A percentile compares a stretch with the other conserved stretches of the same genome.
phyloP scores from a whole-genome alignment of 1,140 invertebrate species.

The Drosophila sucinea region DNA sequence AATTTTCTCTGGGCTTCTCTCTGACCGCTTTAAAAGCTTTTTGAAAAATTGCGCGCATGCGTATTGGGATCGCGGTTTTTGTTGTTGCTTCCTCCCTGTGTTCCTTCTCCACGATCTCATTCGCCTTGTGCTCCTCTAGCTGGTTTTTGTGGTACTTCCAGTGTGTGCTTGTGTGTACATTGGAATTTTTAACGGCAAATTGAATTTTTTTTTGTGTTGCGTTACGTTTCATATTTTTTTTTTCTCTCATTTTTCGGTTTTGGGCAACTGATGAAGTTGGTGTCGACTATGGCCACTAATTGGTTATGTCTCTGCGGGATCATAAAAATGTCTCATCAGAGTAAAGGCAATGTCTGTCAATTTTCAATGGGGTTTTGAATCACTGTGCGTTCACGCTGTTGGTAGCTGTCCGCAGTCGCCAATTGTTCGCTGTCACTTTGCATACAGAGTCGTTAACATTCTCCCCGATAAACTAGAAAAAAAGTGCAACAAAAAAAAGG shows the following conservation, averaged over 20 bases:
- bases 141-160: constrained; percentile 1
- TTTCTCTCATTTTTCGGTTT: not conserved
- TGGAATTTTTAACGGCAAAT: constrained; percentile 47
- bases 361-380: constrained; percentile 34
- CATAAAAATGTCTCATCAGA: constrained; percentile 52
- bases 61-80: constrained; percentile 55
- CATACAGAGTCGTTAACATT: constrained; percentile 58
- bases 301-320: constrained; percentile 37
- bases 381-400: constrained; percentile 44
- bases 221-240: constrained; percentile 1
- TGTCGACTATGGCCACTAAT: constrained; percentile 40
- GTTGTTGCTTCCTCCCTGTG: constrained; percentile 13
- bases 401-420: constrained; percentile 33
- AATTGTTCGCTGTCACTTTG: constrained; percentile 62
- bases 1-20: constrained; percentile 76
- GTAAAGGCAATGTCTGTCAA: constrained; percentile 12
- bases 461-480: not conserved
- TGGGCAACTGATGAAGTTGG: constrained; percentile 35
- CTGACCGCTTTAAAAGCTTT: constrained; percentile 71
- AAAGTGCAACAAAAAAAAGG: constrained; percentile 1
- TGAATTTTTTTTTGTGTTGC: constrained; percentile 30
- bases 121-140: constrained; percentile 20
- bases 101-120: constrained; percentile 37
- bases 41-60: constrained; percentile 79
- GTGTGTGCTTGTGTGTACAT: constrained; percentile 11